phyloP scores from a whole-genome alignment of 2,888 invertebrate genomes.

The Eilema griseolum region DNA sequence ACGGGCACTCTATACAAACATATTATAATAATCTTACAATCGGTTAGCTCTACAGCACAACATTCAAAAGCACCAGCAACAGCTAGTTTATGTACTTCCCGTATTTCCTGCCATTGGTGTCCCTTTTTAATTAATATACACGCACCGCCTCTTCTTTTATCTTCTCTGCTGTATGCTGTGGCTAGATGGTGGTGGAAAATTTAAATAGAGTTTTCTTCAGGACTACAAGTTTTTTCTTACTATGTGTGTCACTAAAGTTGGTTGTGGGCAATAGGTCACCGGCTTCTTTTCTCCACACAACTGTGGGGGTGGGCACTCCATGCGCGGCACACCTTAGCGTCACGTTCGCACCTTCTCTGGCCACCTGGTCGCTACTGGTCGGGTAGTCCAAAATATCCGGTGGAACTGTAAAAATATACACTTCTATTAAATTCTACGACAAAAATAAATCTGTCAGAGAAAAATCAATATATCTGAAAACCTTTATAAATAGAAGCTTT shows the following conservation, averaged over 20 bases:
- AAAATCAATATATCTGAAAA: conserved; percentile 8
- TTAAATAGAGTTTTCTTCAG: neutral
- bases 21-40: too few relatives aligned
- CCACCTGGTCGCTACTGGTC: conserved; percentile 94
- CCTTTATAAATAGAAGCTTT: conserved; percentile 27
- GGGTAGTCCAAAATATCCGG: conserved; percentile 95
- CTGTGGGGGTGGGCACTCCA: conserved; percentile 94
- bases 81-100: too few relatives aligned
- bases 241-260: conserved; percentile 81
- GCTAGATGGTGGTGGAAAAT: too few relatives aligned
- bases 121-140: too few relatives aligned
- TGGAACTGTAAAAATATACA: conserved; percentile 87
- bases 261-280: conserved; percentile 88
- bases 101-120: too few relatives aligned
- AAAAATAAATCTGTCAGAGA: neutral
- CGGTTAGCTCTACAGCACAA: too few relatives aligned
- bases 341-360: conserved; percentile 94
- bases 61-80: too few relatives aligned
- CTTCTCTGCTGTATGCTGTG: too few relatives aligned
- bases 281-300: conserved; percentile 95
- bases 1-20: too few relatives aligned
- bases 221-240: conserved; percentile 66
- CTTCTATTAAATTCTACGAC: conserved; percentile 1
- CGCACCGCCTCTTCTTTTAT: too few relatives aligned
- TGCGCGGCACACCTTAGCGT: conserved; percentile 95